A percentile compares a stretch with the other conserved stretches of the same genome.
Conservation (phyloP, 2,888 invertebrate genomes). For the Sinhomidia bicolor region DNA sequence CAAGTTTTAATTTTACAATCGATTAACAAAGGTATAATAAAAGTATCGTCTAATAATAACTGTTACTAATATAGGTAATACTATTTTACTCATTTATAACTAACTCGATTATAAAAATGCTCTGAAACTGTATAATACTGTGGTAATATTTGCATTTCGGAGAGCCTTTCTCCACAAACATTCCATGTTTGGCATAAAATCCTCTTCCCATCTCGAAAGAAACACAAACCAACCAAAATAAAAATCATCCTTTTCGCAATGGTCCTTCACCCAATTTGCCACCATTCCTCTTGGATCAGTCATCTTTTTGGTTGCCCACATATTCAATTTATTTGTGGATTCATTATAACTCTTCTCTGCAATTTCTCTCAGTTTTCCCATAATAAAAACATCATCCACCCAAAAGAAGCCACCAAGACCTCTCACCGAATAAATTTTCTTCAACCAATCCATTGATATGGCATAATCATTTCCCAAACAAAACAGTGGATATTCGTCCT, state of each 20-base stretch:
- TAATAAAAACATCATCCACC: conserved; percentile 56
- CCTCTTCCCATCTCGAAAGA: neutral
- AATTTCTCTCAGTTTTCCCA: conserved; percentile 14
- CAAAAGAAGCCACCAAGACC: conserved; percentile 12
- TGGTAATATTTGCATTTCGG: neutral
- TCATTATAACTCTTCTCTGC: neutral
- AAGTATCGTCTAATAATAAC: too few species aligned
- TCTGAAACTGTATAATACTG: neutral
- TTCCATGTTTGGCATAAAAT: neutral
- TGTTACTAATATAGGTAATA: too few species aligned
- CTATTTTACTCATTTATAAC: too few species aligned
- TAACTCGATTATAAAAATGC: too few species aligned
- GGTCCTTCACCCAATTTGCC: neutral
- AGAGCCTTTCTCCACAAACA: neutral
- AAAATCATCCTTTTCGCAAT: neutral
- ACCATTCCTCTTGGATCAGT: neutral
- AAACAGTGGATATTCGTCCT: conserved; percentile 41
- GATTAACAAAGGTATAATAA: too few species aligned
- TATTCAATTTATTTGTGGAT: neutral
- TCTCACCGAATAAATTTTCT: conserved; percentile 32
- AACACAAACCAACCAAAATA: neutral
- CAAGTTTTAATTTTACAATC: too few species aligned
- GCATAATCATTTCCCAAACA: conserved; percentile 44
- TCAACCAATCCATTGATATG: conserved; percentile 2
- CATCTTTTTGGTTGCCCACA: neutral